Conservation (phyloP, 2,888 invertebrate species). For the Xestoiulus laeticollis region DNA sequence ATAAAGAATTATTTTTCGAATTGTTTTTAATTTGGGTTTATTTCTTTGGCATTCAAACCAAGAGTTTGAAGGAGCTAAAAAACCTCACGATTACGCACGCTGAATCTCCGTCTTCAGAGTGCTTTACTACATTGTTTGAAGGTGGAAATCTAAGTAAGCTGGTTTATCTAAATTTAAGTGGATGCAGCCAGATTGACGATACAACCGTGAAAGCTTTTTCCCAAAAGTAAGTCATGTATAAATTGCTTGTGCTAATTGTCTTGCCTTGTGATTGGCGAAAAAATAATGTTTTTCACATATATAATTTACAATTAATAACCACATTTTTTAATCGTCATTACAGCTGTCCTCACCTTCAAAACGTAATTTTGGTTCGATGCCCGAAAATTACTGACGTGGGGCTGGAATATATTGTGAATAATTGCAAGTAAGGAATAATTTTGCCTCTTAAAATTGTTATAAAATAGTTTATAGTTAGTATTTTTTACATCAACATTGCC, state of each 20-base stretch:
- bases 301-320: neutral
- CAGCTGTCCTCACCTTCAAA: constrained; percentile 54
- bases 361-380: constrained; percentile 57
- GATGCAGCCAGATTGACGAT: constrained; percentile 56
- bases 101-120: constrained; percentile 53
- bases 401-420: constrained; percentile 53
- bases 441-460: too few relatives aligned
- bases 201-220: constrained; percentile 54
- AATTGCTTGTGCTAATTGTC: too few relatives aligned
- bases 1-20: too few relatives aligned
- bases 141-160: constrained; percentile 52
- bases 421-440: constrained; percentile 54
- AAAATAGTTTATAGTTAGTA: too few relatives aligned
- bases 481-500: too few relatives aligned
- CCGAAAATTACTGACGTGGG: constrained; percentile 57
- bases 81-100: constrained; percentile 56
- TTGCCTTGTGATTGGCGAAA: too few relatives aligned
- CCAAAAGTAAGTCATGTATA: constrained; percentile 17
- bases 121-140: constrained; percentile 54
- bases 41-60: neutral
- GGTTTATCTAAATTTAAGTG: constrained; percentile 56
- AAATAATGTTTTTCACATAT: too few relatives aligned
- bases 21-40: too few relatives aligned
- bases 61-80: constrained; percentile 53
- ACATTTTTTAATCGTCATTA: neutral